Evolutionary conservation across 2,888 invertebrate genomes (phyloP).

Genomic region (Andrena chrysosceles): DNA sequence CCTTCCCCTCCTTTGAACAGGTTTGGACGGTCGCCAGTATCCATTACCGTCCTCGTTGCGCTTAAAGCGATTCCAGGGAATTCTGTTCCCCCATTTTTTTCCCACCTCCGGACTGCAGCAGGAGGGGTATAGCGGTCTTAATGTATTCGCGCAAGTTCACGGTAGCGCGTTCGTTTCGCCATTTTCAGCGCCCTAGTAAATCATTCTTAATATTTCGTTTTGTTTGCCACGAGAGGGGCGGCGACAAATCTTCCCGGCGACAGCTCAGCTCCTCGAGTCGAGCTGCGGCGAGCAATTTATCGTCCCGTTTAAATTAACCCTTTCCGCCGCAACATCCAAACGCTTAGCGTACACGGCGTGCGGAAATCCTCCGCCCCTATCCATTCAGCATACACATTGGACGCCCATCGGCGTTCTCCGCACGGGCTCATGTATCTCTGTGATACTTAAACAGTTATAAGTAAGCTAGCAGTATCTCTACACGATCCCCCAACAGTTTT

Average conservation of each 20-base stretch:
- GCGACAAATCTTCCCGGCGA: conserved; percentile 35
- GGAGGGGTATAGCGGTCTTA: conserved; percentile 6
- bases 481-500: no score
- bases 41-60: conserved; percentile 67
- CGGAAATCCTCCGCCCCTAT: no score
- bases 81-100: conserved; percentile 3
- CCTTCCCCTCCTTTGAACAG: conserved; percentile 7
- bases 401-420: no score
- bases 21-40: conserved; percentile 69
- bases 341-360: no score
- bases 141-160: conserved; percentile 36
- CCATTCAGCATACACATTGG: no score
- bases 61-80: conserved; percentile 42
- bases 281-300: conserved; percentile 17
- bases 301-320: conserved; percentile 21
- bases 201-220: conserved; percentile 35
- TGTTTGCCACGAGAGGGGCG: not conserved
- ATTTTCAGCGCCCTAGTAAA: conserved; percentile 36
- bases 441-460: no score
- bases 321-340: no score
- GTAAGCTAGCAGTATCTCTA: no score
- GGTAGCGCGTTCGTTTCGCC: conserved; percentile 23
- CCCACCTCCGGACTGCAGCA: not conserved
- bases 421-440: no score
- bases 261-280: not conserved